Evolutionary conservation across 2,888 invertebrate genomes (phyloP).

Genomic region (Endotricha flammealis): DNA sequence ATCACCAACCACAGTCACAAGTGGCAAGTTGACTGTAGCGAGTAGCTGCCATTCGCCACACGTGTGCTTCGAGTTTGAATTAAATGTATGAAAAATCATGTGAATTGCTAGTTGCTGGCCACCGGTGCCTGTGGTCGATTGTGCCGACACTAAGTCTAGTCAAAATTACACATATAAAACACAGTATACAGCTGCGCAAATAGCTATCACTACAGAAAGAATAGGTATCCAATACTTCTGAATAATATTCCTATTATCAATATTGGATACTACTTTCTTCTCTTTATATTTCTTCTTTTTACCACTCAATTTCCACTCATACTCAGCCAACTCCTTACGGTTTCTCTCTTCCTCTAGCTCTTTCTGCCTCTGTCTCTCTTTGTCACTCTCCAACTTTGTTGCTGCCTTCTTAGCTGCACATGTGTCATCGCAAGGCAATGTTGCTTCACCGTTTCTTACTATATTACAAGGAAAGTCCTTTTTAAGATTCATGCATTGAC

Average conservation of each 20-base stretch:
- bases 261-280: constrained; percentile 62
- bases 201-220: constrained; percentile 37
- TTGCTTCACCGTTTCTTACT: constrained; percentile 60
- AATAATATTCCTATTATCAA: constrained; percentile 56
- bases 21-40: too few relatives aligned
- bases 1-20: too few relatives aligned
- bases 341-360: constrained; percentile 82
- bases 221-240: constrained; percentile 66
- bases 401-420: constrained; percentile 80
- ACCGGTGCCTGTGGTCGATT: too few relatives aligned
- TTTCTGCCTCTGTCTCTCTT: constrained; percentile 75
- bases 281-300: constrained; percentile 78
- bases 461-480: constrained; percentile 84
- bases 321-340: constrained; percentile 84
- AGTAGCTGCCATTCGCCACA: too few relatives aligned
- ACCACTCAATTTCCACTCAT: constrained; percentile 86
- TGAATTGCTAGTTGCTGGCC: too few relatives aligned
- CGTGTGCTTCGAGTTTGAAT: too few relatives aligned
- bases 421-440: constrained; percentile 80
- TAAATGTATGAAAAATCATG: too few relatives aligned
- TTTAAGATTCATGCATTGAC: constrained; percentile 87
- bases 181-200: constrained; percentile 1
- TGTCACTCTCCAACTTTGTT: constrained; percentile 71
- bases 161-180: constrained; percentile 1
- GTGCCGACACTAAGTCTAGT: too few relatives aligned